Evolutionary conservation across 2,888 invertebrate genomes (phyloP).

Genomic region (Parascotia fuliginaria): DNA sequence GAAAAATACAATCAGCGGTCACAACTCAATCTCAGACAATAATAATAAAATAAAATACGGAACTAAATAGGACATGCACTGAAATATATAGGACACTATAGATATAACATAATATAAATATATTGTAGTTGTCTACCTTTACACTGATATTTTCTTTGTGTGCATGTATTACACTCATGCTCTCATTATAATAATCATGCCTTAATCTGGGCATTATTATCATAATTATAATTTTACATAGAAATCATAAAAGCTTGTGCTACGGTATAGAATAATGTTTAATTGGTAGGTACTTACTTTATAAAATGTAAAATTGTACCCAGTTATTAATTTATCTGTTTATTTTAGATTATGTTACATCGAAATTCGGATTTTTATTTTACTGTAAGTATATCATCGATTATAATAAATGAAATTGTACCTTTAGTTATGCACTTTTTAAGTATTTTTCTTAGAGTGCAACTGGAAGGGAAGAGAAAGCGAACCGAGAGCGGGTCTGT

Average conservation of each 20-base stretch:
- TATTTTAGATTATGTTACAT: constrained; percentile 47
- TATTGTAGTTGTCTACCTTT: too few species aligned
- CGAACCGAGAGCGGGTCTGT: too few species aligned
- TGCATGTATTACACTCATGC: constrained; percentile 20
- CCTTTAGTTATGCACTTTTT: too few species aligned
- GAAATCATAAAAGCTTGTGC: constrained; percentile 33
- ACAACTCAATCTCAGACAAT: too few species aligned
- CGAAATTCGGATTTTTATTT: constrained; percentile 50
- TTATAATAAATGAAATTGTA: background rate
- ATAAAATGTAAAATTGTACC: constrained; percentile 54
- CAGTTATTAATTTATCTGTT: constrained; percentile 38
- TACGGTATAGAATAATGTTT: constrained; percentile 22
- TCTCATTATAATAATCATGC: constrained; percentile 5
- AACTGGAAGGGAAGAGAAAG: too few species aligned
- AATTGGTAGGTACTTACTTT: constrained; percentile 24
- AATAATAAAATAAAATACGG: too few species aligned
- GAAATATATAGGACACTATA: too few species aligned
- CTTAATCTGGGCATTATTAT: constrained; percentile 4
- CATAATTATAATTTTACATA: constrained; percentile 3
- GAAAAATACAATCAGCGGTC: too few species aligned
- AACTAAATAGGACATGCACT: too few species aligned
- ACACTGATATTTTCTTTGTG: background rate
- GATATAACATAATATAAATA: too few species aligned
- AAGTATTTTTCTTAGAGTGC: too few species aligned
- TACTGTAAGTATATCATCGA: background rate